Base-by-base conservation (phyloP, 2,113 vertebrate species). In the Dipodomys merriami region DNA sequence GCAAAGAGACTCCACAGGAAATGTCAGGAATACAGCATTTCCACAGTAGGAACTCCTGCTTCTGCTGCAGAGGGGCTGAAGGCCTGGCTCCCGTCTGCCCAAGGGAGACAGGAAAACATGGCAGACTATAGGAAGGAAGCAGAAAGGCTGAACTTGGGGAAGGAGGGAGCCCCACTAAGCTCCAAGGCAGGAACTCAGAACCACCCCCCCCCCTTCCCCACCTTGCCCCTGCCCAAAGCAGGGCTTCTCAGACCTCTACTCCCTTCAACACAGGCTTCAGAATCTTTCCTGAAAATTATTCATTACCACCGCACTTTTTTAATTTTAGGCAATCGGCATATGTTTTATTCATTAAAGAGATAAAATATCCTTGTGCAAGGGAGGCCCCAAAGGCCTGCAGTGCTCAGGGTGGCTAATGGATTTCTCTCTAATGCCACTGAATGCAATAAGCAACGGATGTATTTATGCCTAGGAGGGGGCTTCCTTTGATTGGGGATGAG, bases 341-440 rank as follows among this genome's bases (percentile, higher is more conserved):
- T 92, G 92, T 94, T 94, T 96, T 93, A 96, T 95, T 96, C 88
- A 95, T 94, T 95, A 84, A 94, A 92, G 94, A 96, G 95, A 89
- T 96, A 95, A 94, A 94, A 93, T 90, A 91, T 91, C 78, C 64
- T 35, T 65, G 46, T 87, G 84, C 22, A 29, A 94, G 77, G 82
- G 53, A 91, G 68, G 84, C 46, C 62, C 90, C 64, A 81, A 82
- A 93, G 85, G 81, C 78, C 44, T 27, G 13, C 30, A 35, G 77
- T 82, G 88, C 78, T 35, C 9, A 13, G 30, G 60, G 67, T 19
- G 64, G 74, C 92, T 94, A 87, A 90, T 91, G 94, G 72, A 72
- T 93, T 94, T 91, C 88, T 95, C 83, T 91, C 76, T 83, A 84
- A 78, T 83, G 85, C 19, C 11, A 64, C 87, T 95, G 82, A 69